Percentiles rank a stretch among this genome's conserved stretches.
phyloP scores from a whole-genome alignment of 1,140 invertebrate genomes.

The Sinella curviseta region DNA sequence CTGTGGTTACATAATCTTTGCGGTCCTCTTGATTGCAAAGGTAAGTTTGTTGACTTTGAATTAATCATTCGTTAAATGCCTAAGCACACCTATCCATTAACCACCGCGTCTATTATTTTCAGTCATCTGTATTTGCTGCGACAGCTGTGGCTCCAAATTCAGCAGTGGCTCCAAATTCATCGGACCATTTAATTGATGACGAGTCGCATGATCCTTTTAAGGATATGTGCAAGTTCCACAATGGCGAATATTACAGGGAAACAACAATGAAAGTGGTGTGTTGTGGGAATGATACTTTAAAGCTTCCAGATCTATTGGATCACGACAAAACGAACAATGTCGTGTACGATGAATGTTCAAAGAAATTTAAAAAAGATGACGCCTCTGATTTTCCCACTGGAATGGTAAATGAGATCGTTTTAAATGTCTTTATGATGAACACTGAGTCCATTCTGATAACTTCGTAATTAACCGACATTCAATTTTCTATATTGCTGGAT shows the following conservation, averaged over 20 bases:
- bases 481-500: too few relatives aligned
- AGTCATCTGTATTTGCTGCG: too few relatives aligned
- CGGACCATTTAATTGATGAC: not conserved
- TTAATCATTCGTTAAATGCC: too few relatives aligned
- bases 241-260: not conserved
- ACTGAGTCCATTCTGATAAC: not conserved
- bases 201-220: not conserved
- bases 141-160: too few relatives aligned
- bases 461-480: too few relatives aligned
- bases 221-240: not conserved
- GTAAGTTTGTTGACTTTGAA: too few relatives aligned
- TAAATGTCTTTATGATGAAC: not conserved
- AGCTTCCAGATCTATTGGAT: not conserved
- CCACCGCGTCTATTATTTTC: too few relatives aligned
- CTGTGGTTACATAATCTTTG: too few relatives aligned
- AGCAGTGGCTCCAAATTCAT: too few relatives aligned
- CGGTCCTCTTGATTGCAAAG: too few relatives aligned
- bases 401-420: slow-evolving; percentile 7
- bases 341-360: not conserved
- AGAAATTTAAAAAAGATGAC: not conserved
- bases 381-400: not conserved
- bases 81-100: too few relatives aligned
- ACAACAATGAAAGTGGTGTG: not conserved
- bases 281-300: not conserved
- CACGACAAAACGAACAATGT: not conserved